Conservation (phyloP, 2,113 vertebrate species). For the Irena cyanogastra region DNA sequence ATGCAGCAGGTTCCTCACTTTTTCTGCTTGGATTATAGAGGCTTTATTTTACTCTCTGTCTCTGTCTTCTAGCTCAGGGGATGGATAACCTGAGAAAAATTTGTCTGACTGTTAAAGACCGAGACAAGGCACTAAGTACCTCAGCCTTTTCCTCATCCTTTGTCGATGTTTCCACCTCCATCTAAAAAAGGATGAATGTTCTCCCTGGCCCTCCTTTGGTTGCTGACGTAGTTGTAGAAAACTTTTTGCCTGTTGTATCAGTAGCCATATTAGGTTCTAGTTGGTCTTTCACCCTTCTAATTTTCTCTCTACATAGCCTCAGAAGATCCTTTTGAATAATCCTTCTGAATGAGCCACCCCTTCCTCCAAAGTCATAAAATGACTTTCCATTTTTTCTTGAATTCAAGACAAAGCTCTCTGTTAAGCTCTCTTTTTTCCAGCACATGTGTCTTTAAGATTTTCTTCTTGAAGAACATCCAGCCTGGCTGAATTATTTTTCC, state of each 20-base stretch:
- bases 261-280: neutral
- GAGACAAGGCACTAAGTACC: neutral
- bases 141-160: neutral
- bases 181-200: neutral
- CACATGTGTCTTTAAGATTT: neutral
- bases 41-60: neutral
- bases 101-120: neutral
- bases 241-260: neutral
- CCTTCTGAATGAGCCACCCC: neutral
- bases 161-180: neutral
- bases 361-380: neutral
- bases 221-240: neutral
- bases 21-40: neutral
- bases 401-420: neutral
- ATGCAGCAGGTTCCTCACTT: neutral
- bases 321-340: neutral
- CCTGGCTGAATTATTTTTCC: neutral
- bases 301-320: neutral
- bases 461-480: neutral
- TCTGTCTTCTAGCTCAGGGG: neutral
- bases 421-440: rapidly evolving
- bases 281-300: neutral
- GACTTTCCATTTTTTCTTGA: neutral
- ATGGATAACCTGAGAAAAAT: neutral
- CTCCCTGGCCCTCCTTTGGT: neutral